A percentile compares a stretch with the other conserved stretches of the same genome.
Conservation (phyloP, 2,797 vertebrate genomes). For the Steatocranus sp. region DNA sequence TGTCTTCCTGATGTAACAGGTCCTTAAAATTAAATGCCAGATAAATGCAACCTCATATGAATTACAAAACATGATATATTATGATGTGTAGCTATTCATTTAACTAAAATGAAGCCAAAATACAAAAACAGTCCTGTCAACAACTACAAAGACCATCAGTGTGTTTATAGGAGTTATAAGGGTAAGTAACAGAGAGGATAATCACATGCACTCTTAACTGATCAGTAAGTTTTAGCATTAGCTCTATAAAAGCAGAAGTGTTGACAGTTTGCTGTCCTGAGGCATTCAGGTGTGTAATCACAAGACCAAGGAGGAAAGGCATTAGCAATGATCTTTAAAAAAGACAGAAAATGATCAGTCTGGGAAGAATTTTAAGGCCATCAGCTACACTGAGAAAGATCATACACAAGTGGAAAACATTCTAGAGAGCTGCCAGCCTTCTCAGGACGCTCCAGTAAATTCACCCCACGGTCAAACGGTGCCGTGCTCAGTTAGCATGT, state of each 20-base stretch:
- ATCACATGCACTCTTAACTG: not conserved
- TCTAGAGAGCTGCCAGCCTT: not conserved
- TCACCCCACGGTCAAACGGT: fast-evolving
- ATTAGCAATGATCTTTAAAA: fast-evolving
- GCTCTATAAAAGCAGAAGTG: fast-evolving
- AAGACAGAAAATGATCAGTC: not conserved
- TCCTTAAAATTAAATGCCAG: not conserved
- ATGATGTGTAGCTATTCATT: fast-evolving
- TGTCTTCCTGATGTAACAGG: not conserved
- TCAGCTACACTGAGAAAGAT: not conserved
- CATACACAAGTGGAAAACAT: not conserved
- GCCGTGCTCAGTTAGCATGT: not conserved
- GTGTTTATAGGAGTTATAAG: not conserved
- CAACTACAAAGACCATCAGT: not conserved
- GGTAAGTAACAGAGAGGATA: not conserved
- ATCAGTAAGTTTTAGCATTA: not conserved
- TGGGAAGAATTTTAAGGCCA: not conserved
- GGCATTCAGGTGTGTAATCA: not conserved
- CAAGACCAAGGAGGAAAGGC: not conserved
- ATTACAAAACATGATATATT: not conserved
- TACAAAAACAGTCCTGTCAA: fast-evolving
- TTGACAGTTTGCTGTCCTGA: not conserved
- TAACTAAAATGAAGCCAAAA: not conserved
- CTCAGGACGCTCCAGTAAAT: not conserved
- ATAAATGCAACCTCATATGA: not conserved